Evolutionary conservation across 2,797 vertebrate genomes (phyloP).

Genomic region (Sebastiscus tertius): DNA sequence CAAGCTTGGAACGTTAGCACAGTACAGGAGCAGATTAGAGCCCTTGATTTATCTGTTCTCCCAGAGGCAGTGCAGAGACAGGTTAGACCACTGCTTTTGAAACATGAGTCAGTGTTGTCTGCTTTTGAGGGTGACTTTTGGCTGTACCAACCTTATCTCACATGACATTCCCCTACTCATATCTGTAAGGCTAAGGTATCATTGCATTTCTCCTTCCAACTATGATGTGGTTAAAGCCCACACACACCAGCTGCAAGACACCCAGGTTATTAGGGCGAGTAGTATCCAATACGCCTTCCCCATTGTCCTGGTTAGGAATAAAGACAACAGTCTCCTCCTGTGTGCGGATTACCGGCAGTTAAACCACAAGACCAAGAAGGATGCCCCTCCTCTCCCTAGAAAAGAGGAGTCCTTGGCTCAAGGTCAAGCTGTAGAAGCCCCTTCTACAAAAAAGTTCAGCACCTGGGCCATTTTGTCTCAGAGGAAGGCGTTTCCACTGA

Average conservation of each 20-base stretch:
- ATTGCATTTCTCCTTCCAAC: not conserved
- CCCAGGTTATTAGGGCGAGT: not conserved
- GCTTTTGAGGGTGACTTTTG: not conserved
- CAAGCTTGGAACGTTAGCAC: not conserved
- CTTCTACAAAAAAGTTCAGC: not conserved
- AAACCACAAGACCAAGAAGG: not conserved
- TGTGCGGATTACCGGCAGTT: not conserved
- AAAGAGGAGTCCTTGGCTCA: not conserved
- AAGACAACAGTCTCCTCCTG: not conserved
- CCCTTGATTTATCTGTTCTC: not conserved
- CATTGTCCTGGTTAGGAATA: not conserved
- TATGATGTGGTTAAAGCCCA: not conserved
- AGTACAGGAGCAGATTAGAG: not conserved
- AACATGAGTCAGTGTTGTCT: not conserved
- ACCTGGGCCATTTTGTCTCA: not conserved
- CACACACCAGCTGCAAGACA: not conserved
- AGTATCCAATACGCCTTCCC: not conserved
- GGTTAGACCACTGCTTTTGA: not conserved
- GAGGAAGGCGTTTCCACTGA: not conserved
- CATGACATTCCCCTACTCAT: not conserved
- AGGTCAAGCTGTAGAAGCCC: not conserved
- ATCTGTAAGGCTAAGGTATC: not conserved
- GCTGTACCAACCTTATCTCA: not conserved
- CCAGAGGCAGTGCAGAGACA: not conserved
- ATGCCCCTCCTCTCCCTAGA: not conserved